Base-by-base conservation (phyloP, 2,113 vertebrate species). In the Lepisosteus osseus region DNA sequence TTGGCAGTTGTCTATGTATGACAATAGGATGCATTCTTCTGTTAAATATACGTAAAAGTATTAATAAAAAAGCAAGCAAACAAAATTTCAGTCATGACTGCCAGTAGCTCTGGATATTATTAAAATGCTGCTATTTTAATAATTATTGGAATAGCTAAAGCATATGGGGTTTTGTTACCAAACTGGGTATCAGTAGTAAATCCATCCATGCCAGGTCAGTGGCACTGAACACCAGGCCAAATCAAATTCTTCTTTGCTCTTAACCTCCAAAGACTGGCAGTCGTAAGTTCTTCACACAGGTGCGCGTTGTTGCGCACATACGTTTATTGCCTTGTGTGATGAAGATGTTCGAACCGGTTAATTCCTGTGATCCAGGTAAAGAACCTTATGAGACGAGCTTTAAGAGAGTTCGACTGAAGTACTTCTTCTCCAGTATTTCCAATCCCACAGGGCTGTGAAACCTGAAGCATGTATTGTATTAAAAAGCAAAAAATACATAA, bases 301-400 rank as follows among this genome's bases (percentile, higher is more conserved):
- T 85, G 88, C 69, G 73, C 88, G 9, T 5, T 68, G 0, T 0
- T 4, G 79, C 76, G 44, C 90, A 80, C 84, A 84, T 72, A 80
- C 15, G 72, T 84, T 80, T 76, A 90, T 87, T 96, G 95, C 95
- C 95, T 97, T 92, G 86, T 90, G 57, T 80, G 89, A 56, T 76
- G 86, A 67, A 91, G 90, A 61, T 80, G 86, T 71, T 89, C 85
- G 55, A 93, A 78, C 74, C 6, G 80, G 71, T 83, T 85, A 45
- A 84, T 72, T 75, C 92, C 87, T 14, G 80, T 66, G 2, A 97
- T 80, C 94, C 95, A 94, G 77, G 69, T 85, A 77, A 96, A 86
- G 45, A 93, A 86, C 68, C 87, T 83, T 71, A 86, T 61, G 63
- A 95, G 72, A 29, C 81, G 85, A 14, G 88, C 89, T 89, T 89